Evolutionary conservation across 1,140 invertebrate species (phyloP), one percentile per base, ranked within the genome.

Genomic region (Dysdera silvatica): DNA sequence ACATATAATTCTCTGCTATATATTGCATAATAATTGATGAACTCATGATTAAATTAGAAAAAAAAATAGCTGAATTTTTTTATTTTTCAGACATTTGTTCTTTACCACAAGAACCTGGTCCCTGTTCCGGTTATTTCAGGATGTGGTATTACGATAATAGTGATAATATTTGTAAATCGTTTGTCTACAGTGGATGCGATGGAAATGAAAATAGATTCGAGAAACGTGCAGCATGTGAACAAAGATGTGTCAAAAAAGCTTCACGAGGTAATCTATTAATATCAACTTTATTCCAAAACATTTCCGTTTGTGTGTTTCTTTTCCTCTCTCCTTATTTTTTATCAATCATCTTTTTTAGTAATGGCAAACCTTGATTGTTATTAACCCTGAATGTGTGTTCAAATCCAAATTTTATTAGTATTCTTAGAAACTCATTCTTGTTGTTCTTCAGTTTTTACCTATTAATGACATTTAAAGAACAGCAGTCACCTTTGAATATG

Each of bases 171-270:
- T 65, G 75, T 71, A 67, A 91, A 85, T 74, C 80, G 68, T 95
- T 95, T 76, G 78, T 77, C 12, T 96, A 89, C 72, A 83, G 85
- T 47, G 92, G 93, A 61, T 94, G 90, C 74, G 83, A 83, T 37
- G 92, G 91, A 48, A 93, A 88, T 68, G 84, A 81, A 24, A 95
- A 95, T 74, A 84, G 87, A 69, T 94, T 93, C 76, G 80, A 77
- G 55, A 81, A 83, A 20, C 74, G 80, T 51, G 74, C 81, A 41
- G 85, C 89, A 67, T 92, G 89, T 65, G 69, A 71, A 54, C 14
- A 37, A 2, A 32, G 18, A 1, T 71, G 70, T 33, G 32, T 66
- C 1, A 52, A 45, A 14, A 47, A 53, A 31, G 14, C 31, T 18
- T 23, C 23, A 10, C 18, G 51, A 60, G 33, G 47, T 51, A 48